phyloP scores from a whole-genome alignment of 2,797 vertebrate genomes.

The Melanotaenia trifasciata region DNA sequence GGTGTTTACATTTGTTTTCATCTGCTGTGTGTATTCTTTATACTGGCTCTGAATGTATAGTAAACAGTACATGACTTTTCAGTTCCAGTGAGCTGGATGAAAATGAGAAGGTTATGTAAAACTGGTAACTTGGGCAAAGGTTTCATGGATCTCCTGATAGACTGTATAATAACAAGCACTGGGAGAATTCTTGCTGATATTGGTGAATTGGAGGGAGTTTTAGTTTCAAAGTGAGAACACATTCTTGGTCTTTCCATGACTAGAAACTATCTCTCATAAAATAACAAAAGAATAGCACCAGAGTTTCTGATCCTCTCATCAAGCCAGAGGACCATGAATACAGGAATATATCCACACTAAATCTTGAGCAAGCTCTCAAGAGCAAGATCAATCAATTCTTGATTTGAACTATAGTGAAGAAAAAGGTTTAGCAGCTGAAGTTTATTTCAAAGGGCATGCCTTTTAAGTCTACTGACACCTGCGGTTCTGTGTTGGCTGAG shows the following conservation, averaged over 20 bases:
- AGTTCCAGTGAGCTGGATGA: neutral
- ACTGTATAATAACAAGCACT: neutral
- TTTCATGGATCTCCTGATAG: neutral
- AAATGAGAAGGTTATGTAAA: neutral
- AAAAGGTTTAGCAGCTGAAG: conserved; percentile 3
- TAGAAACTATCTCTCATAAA: neutral
- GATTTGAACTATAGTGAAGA: neutral
- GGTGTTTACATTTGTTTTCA: conserved; percentile 24
- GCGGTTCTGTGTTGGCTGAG: neutral
- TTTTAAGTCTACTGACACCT: conserved; percentile 2
- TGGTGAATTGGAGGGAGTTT: neutral
- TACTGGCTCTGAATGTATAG: conserved; percentile 35
- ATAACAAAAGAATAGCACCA: neutral
- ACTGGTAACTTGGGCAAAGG: conserved; percentile 13
- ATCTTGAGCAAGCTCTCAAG: neutral
- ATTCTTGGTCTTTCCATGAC: neutral
- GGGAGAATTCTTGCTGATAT: neutral
- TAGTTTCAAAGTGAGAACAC: conserved; percentile 2
- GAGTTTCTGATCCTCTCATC: neutral
- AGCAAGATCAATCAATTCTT: no score
- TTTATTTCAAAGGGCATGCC: conserved; percentile 8
- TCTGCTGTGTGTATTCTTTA: conserved; percentile 23
- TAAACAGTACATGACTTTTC: conserved; percentile 43
- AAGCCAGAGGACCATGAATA: neutral
- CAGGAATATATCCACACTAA: neutral